Evolutionary conservation across 2,888 invertebrate genomes (phyloP), one percentile per base, ranked within the genome.

Genomic region (Andrena praecox): DNA sequence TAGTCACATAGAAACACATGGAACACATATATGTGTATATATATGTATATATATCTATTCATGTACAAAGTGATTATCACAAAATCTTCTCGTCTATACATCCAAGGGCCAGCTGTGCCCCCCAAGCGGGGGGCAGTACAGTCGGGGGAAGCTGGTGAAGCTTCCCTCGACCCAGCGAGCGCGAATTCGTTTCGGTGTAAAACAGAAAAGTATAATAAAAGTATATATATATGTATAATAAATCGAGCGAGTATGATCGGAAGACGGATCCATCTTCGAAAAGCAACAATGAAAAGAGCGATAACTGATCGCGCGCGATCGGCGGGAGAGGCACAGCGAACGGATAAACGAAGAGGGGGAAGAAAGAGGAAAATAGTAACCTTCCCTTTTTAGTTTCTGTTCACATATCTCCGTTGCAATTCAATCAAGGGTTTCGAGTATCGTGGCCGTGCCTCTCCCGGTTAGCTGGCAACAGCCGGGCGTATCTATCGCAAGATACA

Each of bases 41-140:
- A 73, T 56, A 12, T 73, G 31, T 27, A 48, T 54, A 63, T 63
- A 27, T 73, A 62, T 42, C 42, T 59, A 42, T 60, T 56, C 69
- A 66, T 42, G 54, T 66, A 64, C 27, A 64, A 73, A 64, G 52
- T 64, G 54, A 73, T 73, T 64, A 73, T 64, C 52, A 72, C 63
- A 64, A 73, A 64, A 54, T 73, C 54, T 29, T 50, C 54, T 60
- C 52, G 42, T 42, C 72, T 54, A 66, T 73, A 64, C 64, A 66
- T 48, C 64, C 64, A 73, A 35, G 64, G 54, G 52, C 64, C 27
- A 60, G 10, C 48, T 27, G 48, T 54, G 31, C 33, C 27, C 35
- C 10, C 12, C 48, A 6, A 20, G 24, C 10, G 48, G 10, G 7
- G 7, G 31, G 6, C 7, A 27, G 31, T 20, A 48, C 1, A 27